These are phyloP conservation scores for Takifugu rubripes DNA, from an alignment of 2,797 vertebrate species.

Conservation along the genomic window DNA sequence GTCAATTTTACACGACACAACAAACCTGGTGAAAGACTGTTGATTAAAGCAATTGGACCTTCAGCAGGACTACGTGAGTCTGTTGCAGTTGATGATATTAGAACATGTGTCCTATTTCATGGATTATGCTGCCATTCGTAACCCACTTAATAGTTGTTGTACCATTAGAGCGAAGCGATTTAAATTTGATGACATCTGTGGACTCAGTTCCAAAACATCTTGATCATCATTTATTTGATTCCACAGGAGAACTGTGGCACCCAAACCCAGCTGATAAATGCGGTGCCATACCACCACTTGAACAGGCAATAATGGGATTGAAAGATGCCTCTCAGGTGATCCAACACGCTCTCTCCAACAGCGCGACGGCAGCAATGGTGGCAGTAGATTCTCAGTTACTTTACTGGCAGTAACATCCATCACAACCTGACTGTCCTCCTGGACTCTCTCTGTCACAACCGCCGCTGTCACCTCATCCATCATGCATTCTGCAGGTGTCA, in stretches of 20 bases:
- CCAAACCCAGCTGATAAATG: conserved; percentile 19
- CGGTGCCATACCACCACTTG: not conserved
- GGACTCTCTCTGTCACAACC: conserved; percentile 54
- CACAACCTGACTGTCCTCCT: conserved; percentile 60
- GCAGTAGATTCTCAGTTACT: conserved; percentile 34
- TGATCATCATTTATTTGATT: too few species aligned
- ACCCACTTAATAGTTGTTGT: conserved; percentile 27
- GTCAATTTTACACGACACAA: too few species aligned
- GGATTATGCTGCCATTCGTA: conserved; percentile 6
- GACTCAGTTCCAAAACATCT: too few species aligned
- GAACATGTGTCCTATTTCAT: not conserved
- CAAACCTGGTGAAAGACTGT: too few species aligned
- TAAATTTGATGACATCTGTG: conserved; percentile 20
- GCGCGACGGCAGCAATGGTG: conserved; percentile 9
- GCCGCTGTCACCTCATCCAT: conserved; percentile 64
- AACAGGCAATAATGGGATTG: conserved; percentile 15
- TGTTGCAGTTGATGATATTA: too few species aligned
- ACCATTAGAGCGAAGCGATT: conserved; percentile 28
- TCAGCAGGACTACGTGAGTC: too few species aligned
- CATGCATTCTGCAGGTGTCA: conserved; percentile 63
- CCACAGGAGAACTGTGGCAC: not conserved
- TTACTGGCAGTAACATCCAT: conserved; percentile 65
- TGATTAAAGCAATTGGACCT: too few species aligned
- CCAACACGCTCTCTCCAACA: conserved; percentile 16
- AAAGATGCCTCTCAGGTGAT: conserved; percentile 13